Evolutionary conservation across 2,797 vertebrate species (phyloP), one percentile per base, ranked within the genome.

Genomic region (Streptopelia turtur): DNA sequence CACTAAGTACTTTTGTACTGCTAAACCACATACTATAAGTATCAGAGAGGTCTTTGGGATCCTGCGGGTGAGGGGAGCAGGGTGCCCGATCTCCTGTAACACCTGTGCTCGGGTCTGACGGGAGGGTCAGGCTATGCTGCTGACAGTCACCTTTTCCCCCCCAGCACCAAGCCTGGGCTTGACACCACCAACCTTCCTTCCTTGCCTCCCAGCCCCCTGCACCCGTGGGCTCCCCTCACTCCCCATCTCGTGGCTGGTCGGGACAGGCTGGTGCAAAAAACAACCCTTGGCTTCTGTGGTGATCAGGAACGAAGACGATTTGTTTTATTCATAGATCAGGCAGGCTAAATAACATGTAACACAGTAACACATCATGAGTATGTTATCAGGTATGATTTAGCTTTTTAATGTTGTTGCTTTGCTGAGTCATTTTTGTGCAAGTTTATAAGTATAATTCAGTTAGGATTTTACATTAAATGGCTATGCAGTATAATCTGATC

Each of bases 281-380:
- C 37, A 10, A 18, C 50, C 53, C 71, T 45, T 35, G 83, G 43
- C 53, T 79, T 49, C 0, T 0, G 8, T 30, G 57, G 57, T 18
- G 15, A 20, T 28, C 3, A 7, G 49, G 13, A 45, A 16, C 5
- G 17, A 7, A 22, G 41, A 11, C 0, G 4, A 13, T 16, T 33
- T 0, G 11, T 43, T 33, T 82, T 61, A 4, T 37, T 33, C 3
- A 6, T 43, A 6, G 24, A 18, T 52, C 31, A 14, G 20, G 13
- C 50, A 33, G 13, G 6, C 8, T 21, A 23, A 60, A 33, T 20
- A 52, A 47, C 0, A 0, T 1, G 2, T 39, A n/a, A 66, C 11
- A 56, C 39, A 55, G 1, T 37, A 55, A 43, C 14, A 16, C 16
- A 4, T 45, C 14, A 4, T 55, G 45, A 66, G 18, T 28, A 13